Evolutionary conservation across 2,113 vertebrate species (phyloP), one percentile per base, ranked within the genome.

Genomic region (Pterophyllum scalare): DNA sequence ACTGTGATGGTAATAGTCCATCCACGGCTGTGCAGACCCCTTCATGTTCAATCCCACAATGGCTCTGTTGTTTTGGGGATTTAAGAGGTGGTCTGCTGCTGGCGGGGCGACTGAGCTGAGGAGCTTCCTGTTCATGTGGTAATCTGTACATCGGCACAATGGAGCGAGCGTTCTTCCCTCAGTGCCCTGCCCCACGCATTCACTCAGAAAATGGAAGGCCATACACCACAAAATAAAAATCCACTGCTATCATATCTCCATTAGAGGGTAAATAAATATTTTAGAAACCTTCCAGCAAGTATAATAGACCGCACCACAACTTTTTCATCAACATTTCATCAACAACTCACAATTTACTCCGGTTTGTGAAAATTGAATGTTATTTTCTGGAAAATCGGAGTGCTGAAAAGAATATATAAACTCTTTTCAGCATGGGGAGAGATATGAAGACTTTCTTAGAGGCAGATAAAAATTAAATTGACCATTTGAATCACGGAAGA

Each of bases 61-160:
- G 87, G 87, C 80, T 80, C 77, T 26, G 80, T 87, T 84, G 84
- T 94, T 85, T 87, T 31, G 86, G 86, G 79, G 75, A 80, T 90
- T 82, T 67, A 83, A 88, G 85, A 83, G 90, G 86, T 84, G 75
- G 88, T 89, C 90, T 80, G 84, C 85, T 86, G 60, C 81, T 80
- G 89, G 85, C 74, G 14, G 87, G 87, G 75, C 60, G 75, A 49
- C 83, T n/a, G 57, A 84, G 81, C 91, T 60, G 46, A 83, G 85
- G 61, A 85, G 92, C 90, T 94, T 92, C 90, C 93, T 93, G 93
- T 95, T 94, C 92, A 89, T 94, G 93, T 94, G 94, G 84, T 93
- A 93, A 94, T 94, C 91, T 88, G 82, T 52, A 62, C 28, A 7
- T 28, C 54, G 26, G 77, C 67, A 93, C 92, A 92, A 92, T 89